Evolutionary conservation across 2,888 invertebrate species (phyloP).

Genomic region (Catocala fraxini): DNA sequence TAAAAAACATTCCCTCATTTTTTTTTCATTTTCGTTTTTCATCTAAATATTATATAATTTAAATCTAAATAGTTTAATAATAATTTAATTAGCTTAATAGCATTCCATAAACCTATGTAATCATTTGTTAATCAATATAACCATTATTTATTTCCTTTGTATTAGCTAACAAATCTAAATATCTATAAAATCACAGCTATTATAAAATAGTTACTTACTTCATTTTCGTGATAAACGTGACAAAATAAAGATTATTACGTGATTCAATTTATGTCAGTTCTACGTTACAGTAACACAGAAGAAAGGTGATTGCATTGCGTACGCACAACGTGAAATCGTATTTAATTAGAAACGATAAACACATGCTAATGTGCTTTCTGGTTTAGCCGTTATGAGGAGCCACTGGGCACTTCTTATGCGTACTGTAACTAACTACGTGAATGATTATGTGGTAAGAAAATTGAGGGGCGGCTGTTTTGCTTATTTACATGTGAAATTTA

Average conservation of each 20-base stretch:
- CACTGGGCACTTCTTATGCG: slow-evolving; percentile 7
- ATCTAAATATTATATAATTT: too few relatives aligned
- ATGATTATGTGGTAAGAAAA: slow-evolving; percentile 26
- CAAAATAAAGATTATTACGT: slow-evolving; percentile 31
- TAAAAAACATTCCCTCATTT: too few relatives aligned
- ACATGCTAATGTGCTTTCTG: slow-evolving; percentile 47
- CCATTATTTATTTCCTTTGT: neutral
- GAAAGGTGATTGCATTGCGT: slow-evolving; percentile 22
- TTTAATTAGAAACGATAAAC: slow-evolving; percentile 44
- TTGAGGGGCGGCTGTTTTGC: neutral
- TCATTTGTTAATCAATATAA: neutral
- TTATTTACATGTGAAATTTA: slow-evolving; percentile 6
- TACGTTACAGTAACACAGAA: slow-evolving; percentile 24
- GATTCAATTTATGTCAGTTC: slow-evolving; percentile 19
- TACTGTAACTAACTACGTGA: neutral
- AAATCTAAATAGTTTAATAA: too few relatives aligned
- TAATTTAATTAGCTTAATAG: too few relatives aligned
- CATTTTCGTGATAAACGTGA: slow-evolving; percentile 18
- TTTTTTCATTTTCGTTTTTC: too few relatives aligned
- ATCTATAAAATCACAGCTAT: neutral
- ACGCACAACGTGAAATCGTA: slow-evolving; percentile 38
- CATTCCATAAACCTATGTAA: too few relatives aligned
- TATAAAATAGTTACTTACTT: slow-evolving; percentile 8
- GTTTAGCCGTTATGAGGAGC: slow-evolving; percentile 38
- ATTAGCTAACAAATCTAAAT: neutral